phyloP scores from a whole-genome alignment of 2,888 invertebrate genomes.

The Pseudococcus jackbeardsleyi region DNA sequence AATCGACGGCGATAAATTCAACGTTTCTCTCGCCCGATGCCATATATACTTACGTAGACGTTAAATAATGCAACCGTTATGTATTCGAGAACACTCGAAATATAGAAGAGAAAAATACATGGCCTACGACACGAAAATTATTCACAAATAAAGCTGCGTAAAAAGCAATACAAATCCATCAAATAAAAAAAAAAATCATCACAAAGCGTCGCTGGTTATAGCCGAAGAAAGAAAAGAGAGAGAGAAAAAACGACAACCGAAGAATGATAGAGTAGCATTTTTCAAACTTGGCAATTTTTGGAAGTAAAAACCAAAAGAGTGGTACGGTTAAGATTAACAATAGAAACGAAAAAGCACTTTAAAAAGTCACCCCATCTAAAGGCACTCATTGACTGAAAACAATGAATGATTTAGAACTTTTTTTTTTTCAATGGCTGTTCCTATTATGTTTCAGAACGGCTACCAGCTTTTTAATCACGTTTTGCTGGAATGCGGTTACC shows the following conservation, averaged over 20 bases:
- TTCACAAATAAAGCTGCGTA: constrained; percentile 21
- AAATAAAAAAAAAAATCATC: constrained; percentile 36
- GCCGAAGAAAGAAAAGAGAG: neutral
- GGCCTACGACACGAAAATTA: neutral
- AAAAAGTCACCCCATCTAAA: constrained; percentile 47
- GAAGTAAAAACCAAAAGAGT: constrained; percentile 40
- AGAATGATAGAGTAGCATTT: constrained; percentile 66
- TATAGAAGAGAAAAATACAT: neutral
- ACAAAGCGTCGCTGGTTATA: constrained; percentile 22
- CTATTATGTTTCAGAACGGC: constrained; percentile 46
- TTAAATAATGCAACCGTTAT: constrained; percentile 18
- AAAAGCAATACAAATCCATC: constrained; percentile 25
- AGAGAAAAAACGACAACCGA: constrained; percentile 61
- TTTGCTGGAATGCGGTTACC: constrained; percentile 37
- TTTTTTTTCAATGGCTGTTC: constrained; percentile 41
- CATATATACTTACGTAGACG: neutral
- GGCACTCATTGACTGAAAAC: constrained; percentile 48
- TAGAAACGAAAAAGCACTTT: constrained; percentile 38
- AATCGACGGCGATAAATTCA: too few species aligned
- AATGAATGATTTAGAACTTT: constrained; percentile 53
- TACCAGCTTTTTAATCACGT: constrained; percentile 50
- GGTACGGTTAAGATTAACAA: constrained; percentile 54
- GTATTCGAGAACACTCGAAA: constrained; percentile 7
- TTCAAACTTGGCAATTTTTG: constrained; percentile 45
- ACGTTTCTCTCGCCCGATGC: neutral